Base-by-base conservation (phyloP, 2,113 vertebrate genomes). In the Acrocephalus kingi region DNA sequence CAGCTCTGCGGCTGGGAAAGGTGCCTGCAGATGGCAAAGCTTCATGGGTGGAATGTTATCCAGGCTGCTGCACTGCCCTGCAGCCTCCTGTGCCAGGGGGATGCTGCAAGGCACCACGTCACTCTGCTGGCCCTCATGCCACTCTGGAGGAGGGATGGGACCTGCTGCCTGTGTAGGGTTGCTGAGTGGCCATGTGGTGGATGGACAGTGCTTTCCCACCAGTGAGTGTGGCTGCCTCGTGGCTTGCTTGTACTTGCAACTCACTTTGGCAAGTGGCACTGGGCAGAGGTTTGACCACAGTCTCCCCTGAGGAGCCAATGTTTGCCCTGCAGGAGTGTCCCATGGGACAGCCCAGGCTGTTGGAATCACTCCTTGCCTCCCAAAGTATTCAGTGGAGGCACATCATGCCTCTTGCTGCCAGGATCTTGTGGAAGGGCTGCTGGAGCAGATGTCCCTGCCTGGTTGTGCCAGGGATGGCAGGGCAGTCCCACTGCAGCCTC, bases 111-210 rank as follows among this genome's bases (percentile, higher is more conserved):
- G n/a, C 28, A 27, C 27, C 16, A 10, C 14, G 55, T 77, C 39
- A 11, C 33, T 37, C 7, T 0, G 0, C 52, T 19, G 30, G 49
- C 35, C 41, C n/a, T 12, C 0, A 0, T 22, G 66, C 37, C 31
- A 3, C n/a, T 22, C 45, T 28, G 55, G 66, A 46, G 63, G 37
- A 67, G 41, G 41, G 15, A 6, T 15, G 20, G 51, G 35, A 66
- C 2, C 56, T 25, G 76, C 55, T 78, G 48, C 28, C 33, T 24
- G 6, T 22, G 59, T 3, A 0, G 31, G 13, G 31, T 71, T 28
- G 5, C 9, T 0, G 0, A 0, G 6, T 28, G 41, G 39, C 39
- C 1, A 0, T 0, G 2, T 16, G 23, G 6, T 15, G 8, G 19
- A 33, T 21, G 16, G 30, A 6, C 43, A 19, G 41, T 4, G 8